Evolutionary conservation across 2,797 vertebrate species (phyloP).

Genomic region (Rhinichthys osculus): DNA sequence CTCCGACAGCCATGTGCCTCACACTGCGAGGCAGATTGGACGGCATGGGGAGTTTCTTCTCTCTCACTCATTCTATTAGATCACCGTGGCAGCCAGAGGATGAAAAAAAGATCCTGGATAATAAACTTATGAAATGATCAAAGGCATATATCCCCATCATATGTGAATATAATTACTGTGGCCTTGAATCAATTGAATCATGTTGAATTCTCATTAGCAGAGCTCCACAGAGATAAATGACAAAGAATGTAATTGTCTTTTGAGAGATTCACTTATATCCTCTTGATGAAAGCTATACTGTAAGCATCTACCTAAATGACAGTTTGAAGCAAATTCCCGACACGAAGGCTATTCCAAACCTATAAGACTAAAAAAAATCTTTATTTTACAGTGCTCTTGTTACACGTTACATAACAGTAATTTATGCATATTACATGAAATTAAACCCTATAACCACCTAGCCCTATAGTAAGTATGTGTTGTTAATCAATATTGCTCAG

Average conservation of each 20-base stretch:
- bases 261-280: slow-evolving; percentile 12
- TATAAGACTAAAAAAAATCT: background rate
- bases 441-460: background rate
- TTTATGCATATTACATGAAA: no score
- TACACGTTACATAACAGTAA: background rate
- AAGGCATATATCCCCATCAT: slow-evolving; percentile 12
- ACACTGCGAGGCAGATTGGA: slow-evolving; percentile 34
- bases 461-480: no score
- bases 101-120: slow-evolving; percentile 9
- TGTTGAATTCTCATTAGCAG: slow-evolving; percentile 37
- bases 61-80: slow-evolving; percentile 24
- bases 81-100: slow-evolving; percentile 22
- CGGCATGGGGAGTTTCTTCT: slow-evolving; percentile 8
- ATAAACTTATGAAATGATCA: slow-evolving; percentile 28
- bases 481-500: no score
- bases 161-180: slow-evolving; percentile 35
- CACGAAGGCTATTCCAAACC: background rate
- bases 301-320: background rate
- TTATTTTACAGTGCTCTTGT: background rate
- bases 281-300: slow-evolving; percentile 20
- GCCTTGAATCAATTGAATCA: slow-evolving; percentile 17
- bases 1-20: slow-evolving; percentile 10
- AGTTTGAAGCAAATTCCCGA: background rate
- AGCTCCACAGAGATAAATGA: slow-evolving; percentile 25
- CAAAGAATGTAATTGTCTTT: slow-evolving; percentile 36